Evolutionary conservation across 1,140 invertebrate species (phyloP), one percentile per base, ranked within the genome.

Genomic region (Cyphomyrmex costatus): DNA sequence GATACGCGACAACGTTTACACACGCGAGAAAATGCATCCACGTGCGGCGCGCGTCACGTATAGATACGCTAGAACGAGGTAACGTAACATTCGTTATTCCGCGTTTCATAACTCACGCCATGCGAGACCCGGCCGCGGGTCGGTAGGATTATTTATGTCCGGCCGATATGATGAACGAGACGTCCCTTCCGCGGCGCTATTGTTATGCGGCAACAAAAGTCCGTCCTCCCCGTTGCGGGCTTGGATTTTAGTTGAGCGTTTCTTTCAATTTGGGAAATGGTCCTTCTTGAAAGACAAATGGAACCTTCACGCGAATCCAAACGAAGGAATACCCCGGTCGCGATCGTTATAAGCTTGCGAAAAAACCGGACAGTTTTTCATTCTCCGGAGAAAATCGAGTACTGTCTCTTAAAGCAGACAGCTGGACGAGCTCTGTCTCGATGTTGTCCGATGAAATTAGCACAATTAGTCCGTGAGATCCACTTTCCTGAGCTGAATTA

Each of bases 131-230:
- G 30, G 53, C 19, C 27, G 8, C 60, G 66, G 16, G 10, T 33
- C 65, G 24, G 36, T 24, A 7, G 66, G 51, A 82, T 82, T 82
- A 82, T 82, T 82, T 60, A 60, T 60, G 68, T 46, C 53, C 79
- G 53, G n/a, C 66, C 36, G n/a, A 82, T 82, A 46, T 82, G 66
- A 82, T 82, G 79, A 73, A 82, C 51, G 79, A 73, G 79, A 82
- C 46, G 14, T 58, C 24, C n/a, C 21, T 71, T 82, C 78, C 66
- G 51, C 66, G 51, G 33, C 33, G 51, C 66, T 42, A 73, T 82
- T 82, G 79, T 82, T 65, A 24, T 27, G 42, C 65, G 53, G 8
- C 66, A 82, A 71, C 53, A 60, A 53, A 46, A 46, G 79, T 73
- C 19, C 36, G 7, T 16, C 53, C 46, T 14, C 14, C n/a, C 60